Evolutionary conservation across 2,797 vertebrate species (phyloP).

Genomic region (Scomberomorus guttatus): DNA sequence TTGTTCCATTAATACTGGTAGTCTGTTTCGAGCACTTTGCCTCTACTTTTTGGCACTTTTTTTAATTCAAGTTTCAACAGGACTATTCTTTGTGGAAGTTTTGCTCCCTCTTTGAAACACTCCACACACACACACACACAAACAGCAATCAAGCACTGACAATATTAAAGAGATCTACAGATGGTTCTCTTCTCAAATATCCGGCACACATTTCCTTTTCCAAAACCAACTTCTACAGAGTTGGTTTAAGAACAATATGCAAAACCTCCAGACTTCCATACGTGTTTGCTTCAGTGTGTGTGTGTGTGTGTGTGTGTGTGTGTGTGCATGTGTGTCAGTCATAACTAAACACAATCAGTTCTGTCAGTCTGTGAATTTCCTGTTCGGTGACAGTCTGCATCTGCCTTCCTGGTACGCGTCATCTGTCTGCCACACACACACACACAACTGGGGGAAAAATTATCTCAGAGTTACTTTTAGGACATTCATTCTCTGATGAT

Average conservation of each 20-base stretch:
- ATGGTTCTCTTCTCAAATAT: slow-evolving; percentile 78
- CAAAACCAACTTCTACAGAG: slow-evolving; percentile 74
- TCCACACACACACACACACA: slow-evolving; percentile 51
- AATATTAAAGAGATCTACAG: slow-evolving; percentile 64
- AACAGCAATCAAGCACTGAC: slow-evolving; percentile 44
- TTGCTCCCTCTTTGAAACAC: neutral
- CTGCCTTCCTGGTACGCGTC: slow-evolving; percentile 72
- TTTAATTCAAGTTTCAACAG: neutral
- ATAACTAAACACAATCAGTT: slow-evolving; percentile 81
- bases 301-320: slow-evolving; percentile 50
- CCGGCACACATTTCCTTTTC: slow-evolving; percentile 80
- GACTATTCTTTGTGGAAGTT: neutral
- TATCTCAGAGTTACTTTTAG: slow-evolving; percentile 42
- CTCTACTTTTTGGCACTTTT: neutral
- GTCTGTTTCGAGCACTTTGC: neutral
- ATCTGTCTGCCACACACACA: slow-evolving; percentile 68
- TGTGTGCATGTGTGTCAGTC: slow-evolving; percentile 53
- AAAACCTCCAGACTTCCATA: slow-evolving; percentile 57
- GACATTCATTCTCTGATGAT: slow-evolving; percentile 26
- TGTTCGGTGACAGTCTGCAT: slow-evolving; percentile 84
- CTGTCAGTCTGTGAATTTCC: slow-evolving; percentile 80
- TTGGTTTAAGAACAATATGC: slow-evolving; percentile 80
- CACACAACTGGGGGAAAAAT: slow-evolving; percentile 35
- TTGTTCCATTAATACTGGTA: neutral
- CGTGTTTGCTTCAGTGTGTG: slow-evolving; percentile 54